Percentiles rank a stretch among this genome's conserved stretches.
These are phyloP conservation scores for Sphyrna mokarran DNA, from an alignment of 2,113 vertebrate species.

Conservation along the genomic window DNA sequence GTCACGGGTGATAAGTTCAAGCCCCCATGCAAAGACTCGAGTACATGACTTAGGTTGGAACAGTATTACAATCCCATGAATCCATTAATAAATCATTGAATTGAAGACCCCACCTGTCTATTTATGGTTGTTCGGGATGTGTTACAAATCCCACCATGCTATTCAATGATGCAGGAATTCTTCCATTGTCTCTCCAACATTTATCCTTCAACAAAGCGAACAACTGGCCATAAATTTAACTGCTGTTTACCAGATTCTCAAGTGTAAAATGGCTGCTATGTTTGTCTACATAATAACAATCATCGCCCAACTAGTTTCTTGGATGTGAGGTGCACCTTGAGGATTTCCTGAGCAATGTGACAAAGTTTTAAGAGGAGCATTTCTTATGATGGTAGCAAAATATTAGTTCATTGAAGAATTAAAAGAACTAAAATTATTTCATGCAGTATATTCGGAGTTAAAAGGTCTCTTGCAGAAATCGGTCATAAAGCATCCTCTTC, in stretches of 20 bases:
- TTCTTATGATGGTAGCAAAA: background rate
- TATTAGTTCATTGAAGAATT: background rate
- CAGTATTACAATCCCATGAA: background rate
- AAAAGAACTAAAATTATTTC: background rate
- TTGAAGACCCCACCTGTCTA: background rate
- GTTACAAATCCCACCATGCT: background rate
- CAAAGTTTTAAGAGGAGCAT: background rate
- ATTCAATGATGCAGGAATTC: background rate
- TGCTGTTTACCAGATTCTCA: background rate
- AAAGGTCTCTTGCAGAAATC: background rate
- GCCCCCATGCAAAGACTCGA: background rate
- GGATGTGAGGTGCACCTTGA: background rate
- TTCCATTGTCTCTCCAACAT: background rate
- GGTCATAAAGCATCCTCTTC: background rate
- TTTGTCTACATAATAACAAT: background rate
- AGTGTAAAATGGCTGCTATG: background rate
- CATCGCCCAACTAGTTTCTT: background rate
- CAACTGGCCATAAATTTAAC: background rate
- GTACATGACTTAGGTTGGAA: background rate
- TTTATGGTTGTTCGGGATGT: background rate
- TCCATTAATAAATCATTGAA: background rate
- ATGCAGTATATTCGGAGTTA: background rate
- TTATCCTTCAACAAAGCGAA: background rate
- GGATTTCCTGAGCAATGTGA: background rate
- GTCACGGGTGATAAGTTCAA: background rate